Evolutionary conservation across 2,888 invertebrate species (phyloP).

Genomic region (Bellardia bayeri): DNA sequence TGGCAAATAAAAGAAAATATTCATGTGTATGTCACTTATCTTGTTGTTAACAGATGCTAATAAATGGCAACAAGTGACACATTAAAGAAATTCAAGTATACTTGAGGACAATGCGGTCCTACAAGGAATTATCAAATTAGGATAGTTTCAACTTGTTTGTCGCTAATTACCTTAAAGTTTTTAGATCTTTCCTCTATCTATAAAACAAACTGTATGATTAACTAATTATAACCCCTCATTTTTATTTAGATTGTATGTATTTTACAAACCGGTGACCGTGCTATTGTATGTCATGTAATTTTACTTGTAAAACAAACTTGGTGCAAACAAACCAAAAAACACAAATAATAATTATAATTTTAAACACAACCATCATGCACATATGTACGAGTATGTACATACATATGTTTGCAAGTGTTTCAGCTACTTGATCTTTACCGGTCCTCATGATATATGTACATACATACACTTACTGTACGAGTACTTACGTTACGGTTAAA

Average conservation of each 20-base stretch:
- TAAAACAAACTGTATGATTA: background rate
- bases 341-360: slow-evolving; percentile 9
- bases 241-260: background rate
- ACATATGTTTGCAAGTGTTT: slow-evolving; percentile 21
- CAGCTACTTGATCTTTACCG: slow-evolving; percentile 54
- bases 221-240: background rate
- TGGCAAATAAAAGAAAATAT: too few species aligned
- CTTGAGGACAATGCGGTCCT: too few species aligned
- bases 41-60: too few species aligned
- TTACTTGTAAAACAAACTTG: slow-evolving; percentile 23
- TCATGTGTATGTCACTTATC: too few species aligned
- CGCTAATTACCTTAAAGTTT: background rate
- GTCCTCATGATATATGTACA: background rate
- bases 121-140: too few species aligned
- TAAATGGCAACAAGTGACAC: too few species aligned
- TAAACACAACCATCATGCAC: slow-evolving; percentile 35
- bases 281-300: slow-evolving; percentile 36
- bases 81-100: too few species aligned
- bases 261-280: slow-evolving; percentile 39
- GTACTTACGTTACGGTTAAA: background rate
- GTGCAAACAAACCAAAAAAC: background rate
- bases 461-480: background rate
- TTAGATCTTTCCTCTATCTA: background rate
- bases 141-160: too few species aligned
- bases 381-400: too few species aligned